Conservation (phyloP, 2,797 vertebrate species). For the Fundulus diaphanus region DNA sequence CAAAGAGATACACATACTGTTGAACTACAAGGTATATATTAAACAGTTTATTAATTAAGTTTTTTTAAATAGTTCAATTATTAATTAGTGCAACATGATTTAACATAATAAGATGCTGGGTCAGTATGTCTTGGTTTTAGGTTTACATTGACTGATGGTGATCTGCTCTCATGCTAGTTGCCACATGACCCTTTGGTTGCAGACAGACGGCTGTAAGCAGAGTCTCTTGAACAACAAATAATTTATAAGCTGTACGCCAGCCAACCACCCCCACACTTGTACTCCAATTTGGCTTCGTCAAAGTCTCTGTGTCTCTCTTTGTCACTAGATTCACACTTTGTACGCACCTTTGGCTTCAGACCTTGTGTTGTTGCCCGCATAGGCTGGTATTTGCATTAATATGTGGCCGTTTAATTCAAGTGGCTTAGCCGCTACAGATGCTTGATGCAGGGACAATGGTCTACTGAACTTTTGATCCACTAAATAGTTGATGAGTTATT, state of each 20-base stretch:
- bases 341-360: constrained; percentile 20
- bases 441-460: constrained; percentile 88
- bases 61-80: not conserved
- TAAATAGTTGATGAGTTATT: constrained; percentile 97
- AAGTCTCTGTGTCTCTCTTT: constrained; percentile 48
- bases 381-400: constrained; percentile 26
- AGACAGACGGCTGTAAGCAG: constrained; percentile 86
- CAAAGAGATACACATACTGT: not conserved
- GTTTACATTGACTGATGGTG: constrained; percentile 56
- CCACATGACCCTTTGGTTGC: constrained; percentile 86
- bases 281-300: constrained; percentile 89
- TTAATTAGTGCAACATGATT: not conserved
- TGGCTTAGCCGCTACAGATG: constrained; percentile 50
- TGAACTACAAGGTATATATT: not conserved
- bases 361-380: constrained; percentile 24
- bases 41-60: no score
- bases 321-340: constrained; percentile 31
- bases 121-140: constrained; percentile 36
- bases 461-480: constrained; percentile 90
- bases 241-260: constrained; percentile 89
- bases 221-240: constrained; percentile 89
- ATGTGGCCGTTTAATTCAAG: constrained; percentile 39
- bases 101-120: not conserved
- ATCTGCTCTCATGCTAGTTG: constrained; percentile 70
- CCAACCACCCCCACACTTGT: constrained; percentile 80